These are phyloP conservation scores for Pyrochroa serraticornis DNA, from an alignment of 2,888 invertebrate genomes.

Conservation along the genomic window DNA sequence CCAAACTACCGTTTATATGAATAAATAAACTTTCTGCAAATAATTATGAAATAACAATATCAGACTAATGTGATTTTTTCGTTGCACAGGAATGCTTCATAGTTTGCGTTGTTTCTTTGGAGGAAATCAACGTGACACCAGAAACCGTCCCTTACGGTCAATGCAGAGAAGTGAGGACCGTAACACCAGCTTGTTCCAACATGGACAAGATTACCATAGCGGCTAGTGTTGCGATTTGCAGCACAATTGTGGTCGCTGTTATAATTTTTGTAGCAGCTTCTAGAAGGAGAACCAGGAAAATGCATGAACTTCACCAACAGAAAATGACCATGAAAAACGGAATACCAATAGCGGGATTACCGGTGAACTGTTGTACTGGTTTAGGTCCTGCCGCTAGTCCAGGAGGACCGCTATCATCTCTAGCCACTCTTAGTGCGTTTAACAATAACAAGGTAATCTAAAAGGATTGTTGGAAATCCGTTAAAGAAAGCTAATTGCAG, in stretches of 20 bases:
- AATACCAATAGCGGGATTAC: conserved; percentile 73
- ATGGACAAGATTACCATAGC: conserved; percentile 96
- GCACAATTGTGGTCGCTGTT: conserved; percentile 88
- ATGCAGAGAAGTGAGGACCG: conserved; percentile 88
- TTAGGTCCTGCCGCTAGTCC: conserved; percentile 77
- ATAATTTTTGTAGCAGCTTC: conserved; percentile 89
- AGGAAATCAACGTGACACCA: conserved; percentile 86
- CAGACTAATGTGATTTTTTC: background rate
- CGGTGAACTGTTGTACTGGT: conserved; percentile 79
- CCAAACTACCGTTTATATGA: background rate
- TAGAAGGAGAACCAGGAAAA: conserved; percentile 76
- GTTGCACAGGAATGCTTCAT: conserved; percentile 83
- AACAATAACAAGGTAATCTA: conserved; percentile 75
- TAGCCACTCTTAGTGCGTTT: conserved; percentile 84
- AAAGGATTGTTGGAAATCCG: conserved; percentile 1
- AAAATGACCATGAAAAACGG: conserved; percentile 65
- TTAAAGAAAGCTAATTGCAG: conserved; percentile 44
- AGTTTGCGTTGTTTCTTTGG: conserved; percentile 89
- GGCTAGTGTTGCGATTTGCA: conserved; percentile 91
- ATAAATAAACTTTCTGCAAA: background rate
- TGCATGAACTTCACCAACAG: conserved; percentile 74
- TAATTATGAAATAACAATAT: background rate
- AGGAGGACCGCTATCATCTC: conserved; percentile 78
- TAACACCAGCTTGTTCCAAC: conserved; percentile 81
- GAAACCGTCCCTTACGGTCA: conserved; percentile 84